Percentiles rank a stretch among this genome's conserved stretches.
phyloP scores from a whole-genome alignment of 2,888 invertebrate genomes.

The Caenorhabditis wallacei region DNA sequence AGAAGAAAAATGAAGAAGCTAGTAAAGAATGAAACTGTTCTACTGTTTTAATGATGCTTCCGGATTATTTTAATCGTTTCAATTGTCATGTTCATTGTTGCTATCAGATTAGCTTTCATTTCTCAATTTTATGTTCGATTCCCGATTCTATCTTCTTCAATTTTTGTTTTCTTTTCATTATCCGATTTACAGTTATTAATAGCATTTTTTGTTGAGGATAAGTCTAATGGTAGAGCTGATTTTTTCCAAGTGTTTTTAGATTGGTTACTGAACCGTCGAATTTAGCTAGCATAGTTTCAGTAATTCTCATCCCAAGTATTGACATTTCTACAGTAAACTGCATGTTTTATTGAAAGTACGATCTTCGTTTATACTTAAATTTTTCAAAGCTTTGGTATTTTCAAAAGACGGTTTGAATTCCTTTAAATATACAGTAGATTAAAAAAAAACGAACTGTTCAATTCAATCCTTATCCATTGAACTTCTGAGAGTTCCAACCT shows the following conservation, averaged over 20 bases:
- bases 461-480: too few species aligned
- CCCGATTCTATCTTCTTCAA: background rate
- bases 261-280: too few species aligned
- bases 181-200: background rate
- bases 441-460: too few species aligned
- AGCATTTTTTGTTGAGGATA: background rate
- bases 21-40: conserved; percentile 17
- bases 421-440: too few species aligned
- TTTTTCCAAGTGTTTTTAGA: too few species aligned
- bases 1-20: conserved; percentile 27
- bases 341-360: too few species aligned
- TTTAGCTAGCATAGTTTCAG: too few species aligned
- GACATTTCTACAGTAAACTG: too few species aligned
- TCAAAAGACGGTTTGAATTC: too few species aligned
- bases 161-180: conserved; percentile 3
- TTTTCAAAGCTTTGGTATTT: too few species aligned
- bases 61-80: background rate
- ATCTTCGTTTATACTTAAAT: too few species aligned
- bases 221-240: background rate
- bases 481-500: background rate
- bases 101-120: background rate
- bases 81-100: background rate
- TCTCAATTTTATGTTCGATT: background rate
- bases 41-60: background rate
- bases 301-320: too few species aligned